These are phyloP conservation scores for Belgica antarctica DNA, from an alignment of 2,888 invertebrate genomes.

Conservation along the genomic window DNA sequence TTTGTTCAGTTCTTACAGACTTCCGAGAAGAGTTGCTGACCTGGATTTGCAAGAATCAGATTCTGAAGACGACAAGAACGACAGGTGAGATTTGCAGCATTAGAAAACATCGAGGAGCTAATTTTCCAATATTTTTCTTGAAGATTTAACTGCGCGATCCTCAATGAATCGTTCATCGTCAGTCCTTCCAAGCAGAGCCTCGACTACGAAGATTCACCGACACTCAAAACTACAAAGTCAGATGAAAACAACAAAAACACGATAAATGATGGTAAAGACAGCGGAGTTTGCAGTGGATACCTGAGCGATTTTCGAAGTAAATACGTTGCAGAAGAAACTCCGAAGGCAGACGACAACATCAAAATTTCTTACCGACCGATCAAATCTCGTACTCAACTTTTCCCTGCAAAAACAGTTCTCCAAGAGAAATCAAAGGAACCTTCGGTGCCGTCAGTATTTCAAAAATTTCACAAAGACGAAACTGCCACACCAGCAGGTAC, in stretches of 20 bases:
- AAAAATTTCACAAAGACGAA: not conserved
- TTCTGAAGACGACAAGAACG: constrained; percentile 51
- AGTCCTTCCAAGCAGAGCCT: constrained; percentile 49
- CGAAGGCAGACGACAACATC: not conserved
- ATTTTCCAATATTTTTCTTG: not conserved
- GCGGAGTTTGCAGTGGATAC: not conserved
- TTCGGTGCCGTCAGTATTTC: constrained; percentile 14
- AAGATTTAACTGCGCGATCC: constrained; percentile 52
- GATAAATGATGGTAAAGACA: constrained; percentile 21
- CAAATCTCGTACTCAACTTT: constrained; percentile 4
- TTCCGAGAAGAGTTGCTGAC: constrained; percentile 52
- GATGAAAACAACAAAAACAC: constrained; percentile 40
- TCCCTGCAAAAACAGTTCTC: not conserved
- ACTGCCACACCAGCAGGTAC: not conserved
- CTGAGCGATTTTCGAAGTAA: too few species aligned
- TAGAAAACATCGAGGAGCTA: not conserved
- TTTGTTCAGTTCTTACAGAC: not conserved
- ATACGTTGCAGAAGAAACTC: not conserved
- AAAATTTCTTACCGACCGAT: not conserved
- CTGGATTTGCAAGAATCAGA: constrained; percentile 51
- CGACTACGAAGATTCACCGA: constrained; percentile 31
- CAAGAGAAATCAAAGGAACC: constrained; percentile 12
- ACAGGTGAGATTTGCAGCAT: constrained; percentile 46
- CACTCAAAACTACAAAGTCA: not conserved
- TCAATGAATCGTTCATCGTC: constrained; percentile 53